A percentile compares a stretch with the other conserved stretches of the same genome.
Conservation (phyloP, 1,140 invertebrate species). For the Planococcus citri region DNA sequence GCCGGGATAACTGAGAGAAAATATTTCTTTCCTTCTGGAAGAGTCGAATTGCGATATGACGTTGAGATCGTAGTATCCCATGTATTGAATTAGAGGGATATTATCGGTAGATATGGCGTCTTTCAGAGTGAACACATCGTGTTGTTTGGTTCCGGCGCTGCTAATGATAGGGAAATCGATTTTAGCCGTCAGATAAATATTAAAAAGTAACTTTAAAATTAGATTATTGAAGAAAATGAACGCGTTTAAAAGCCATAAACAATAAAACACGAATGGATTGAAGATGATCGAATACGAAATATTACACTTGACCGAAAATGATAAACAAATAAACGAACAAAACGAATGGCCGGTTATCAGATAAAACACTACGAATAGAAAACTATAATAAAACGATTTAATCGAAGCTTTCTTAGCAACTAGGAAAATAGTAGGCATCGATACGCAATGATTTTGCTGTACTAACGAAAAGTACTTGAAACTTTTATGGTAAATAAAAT, state of each 20-base stretch:
- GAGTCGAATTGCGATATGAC: constrained; percentile 44
- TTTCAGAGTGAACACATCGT: constrained; percentile 35
- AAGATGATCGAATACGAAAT: not conserved
- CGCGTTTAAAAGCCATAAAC: constrained; percentile 3
- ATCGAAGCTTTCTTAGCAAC: not conserved
- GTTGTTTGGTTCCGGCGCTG: not conserved
- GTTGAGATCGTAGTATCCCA: constrained; percentile 54
- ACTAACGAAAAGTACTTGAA: not conserved
- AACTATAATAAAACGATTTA: constrained; percentile 4
- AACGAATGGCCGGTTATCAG: not conserved
- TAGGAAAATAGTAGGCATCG: not conserved
- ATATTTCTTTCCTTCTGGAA: constrained; percentile 44
- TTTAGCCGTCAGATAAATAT: constrained; percentile 10
- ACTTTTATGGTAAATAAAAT: constrained; percentile 1
- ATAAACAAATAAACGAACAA: not conserved
- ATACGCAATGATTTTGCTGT: not conserved
- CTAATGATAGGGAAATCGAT: constrained; percentile 6
- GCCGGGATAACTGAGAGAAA: constrained; percentile 58
- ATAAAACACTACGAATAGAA: not conserved
- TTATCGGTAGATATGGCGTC: constrained; percentile 43
- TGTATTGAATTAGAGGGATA: constrained; percentile 50
- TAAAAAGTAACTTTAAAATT: constrained; percentile 21
- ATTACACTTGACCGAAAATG: constrained; percentile 2
- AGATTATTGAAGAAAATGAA: constrained; percentile 15
- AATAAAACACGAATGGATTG: not conserved